A percentile compares a stretch with the other conserved stretches of the same genome.
Evolutionary conservation across 2,888 invertebrate species (phyloP).

Genomic region (Agrilus cyanescens): DNA sequence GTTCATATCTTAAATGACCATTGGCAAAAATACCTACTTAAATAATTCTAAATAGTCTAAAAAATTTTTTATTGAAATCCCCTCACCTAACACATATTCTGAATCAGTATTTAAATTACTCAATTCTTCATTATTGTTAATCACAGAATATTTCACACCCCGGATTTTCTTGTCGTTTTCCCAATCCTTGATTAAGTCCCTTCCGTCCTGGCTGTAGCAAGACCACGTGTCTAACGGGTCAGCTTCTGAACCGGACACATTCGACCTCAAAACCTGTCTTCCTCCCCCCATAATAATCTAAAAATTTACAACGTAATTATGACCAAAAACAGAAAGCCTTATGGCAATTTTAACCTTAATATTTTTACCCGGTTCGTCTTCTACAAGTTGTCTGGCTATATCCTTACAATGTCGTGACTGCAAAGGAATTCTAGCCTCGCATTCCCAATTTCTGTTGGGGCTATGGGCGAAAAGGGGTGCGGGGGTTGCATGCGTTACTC

Average conservation of each 20-base stretch:
- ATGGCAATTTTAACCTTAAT: constrained; percentile 58
- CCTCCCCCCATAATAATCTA: constrained; percentile 85
- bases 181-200: constrained; percentile 66
- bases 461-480: constrained; percentile 68
- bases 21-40: constrained; percentile 65
- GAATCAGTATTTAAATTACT: constrained; percentile 42
- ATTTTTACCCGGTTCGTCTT: constrained; percentile 64
- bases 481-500: constrained; percentile 83
- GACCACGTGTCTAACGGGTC: constrained; percentile 39
- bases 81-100: constrained; percentile 65
- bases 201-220: constrained; percentile 59
- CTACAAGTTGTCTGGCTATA: constrained; percentile 71
- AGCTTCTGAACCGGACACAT: constrained; percentile 35
- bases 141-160: constrained; percentile 44
- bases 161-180: constrained; percentile 35
- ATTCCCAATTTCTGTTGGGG: constrained; percentile 70
- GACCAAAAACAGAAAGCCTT: too few relatives aligned
- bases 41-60: too few relatives aligned
- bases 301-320: constrained; percentile 4
- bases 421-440: constrained; percentile 54
- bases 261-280: constrained; percentile 53
- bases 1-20: constrained; percentile 64
- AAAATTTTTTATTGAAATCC: too few relatives aligned
- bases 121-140: constrained; percentile 58
- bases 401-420: constrained; percentile 56